Conservation (phyloP, 2,113 vertebrate genomes). For the Lucifuga dentata region DNA sequence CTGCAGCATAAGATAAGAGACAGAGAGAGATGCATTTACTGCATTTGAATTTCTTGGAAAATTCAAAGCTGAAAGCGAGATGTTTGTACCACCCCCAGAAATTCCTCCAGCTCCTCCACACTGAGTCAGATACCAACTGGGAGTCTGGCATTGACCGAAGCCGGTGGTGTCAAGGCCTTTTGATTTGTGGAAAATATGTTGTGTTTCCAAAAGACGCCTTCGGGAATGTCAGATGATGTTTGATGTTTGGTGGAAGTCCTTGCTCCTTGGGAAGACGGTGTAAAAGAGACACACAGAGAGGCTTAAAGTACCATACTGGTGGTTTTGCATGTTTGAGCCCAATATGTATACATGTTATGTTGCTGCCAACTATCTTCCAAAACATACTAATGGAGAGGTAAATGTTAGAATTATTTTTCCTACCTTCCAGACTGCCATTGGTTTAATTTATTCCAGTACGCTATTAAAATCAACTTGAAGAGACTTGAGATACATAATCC, state of each 20-base stretch:
- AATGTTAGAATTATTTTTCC: too few species aligned
- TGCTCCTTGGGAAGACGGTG: neutral
- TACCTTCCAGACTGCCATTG: too few species aligned
- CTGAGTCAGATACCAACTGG: conserved; percentile 17
- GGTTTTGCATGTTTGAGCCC: too few species aligned
- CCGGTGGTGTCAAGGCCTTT: conserved; percentile 19
- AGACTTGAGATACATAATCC: too few species aligned
- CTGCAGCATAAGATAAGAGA: conserved; percentile 34
- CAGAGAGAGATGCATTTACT: conserved; percentile 35
- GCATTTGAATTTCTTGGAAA: conserved; percentile 52
- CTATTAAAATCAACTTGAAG: too few species aligned
- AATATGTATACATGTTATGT: too few species aligned
- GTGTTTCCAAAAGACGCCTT: conserved; percentile 26
- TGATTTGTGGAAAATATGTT: conserved; percentile 14
- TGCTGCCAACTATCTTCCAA: too few species aligned
- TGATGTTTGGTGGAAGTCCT: conserved; percentile 34
- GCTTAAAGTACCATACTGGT: too few species aligned
- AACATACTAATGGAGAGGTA: too few species aligned
- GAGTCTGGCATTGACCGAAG: conserved; percentile 32
- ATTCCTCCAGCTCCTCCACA: conserved; percentile 14
- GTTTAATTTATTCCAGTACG: too few species aligned
- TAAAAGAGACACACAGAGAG: conserved; percentile 32
- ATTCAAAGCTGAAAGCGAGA: conserved; percentile 45
- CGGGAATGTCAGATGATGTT: conserved; percentile 8
- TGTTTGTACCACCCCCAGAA: conserved; percentile 6